Evolutionary conservation across 2,113 vertebrate genomes (phyloP), one percentile per base, ranked within the genome.

Genomic region (Isurus oxyrinchus): DNA sequence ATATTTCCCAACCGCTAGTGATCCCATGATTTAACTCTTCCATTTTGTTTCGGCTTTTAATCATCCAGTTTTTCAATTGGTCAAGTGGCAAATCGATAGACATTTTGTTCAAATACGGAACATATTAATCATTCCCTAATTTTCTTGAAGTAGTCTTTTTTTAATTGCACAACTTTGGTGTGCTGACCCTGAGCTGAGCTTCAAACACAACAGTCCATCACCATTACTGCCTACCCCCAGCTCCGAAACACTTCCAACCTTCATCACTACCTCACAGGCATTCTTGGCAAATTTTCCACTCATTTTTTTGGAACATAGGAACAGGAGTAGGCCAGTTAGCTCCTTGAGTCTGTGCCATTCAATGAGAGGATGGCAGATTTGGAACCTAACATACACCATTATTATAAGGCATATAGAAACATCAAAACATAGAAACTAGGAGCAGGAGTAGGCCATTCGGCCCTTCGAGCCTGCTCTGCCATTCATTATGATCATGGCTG

Each of bases 71-170:
- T 97, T 97, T 97, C 96, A 88, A 96, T 96, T 97, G 97, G 97
- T 97, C 97, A 97, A 96, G 97, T 97, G 96, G 97, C 97, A 97
- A 97, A 96, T 96, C 97, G 97, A 97, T 97, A 97, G 97, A 97
- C 97, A 96, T 91, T 96, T 96, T 96, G 55, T 96, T 97, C 76
- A 96, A 97, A 6, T 63, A 23, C 5, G 35, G 31, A 61, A 95
- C 44, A 31, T 40, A 67, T 67, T 95, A 69, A 95, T 95, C 66
- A 95, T 95, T 44, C 53, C 40, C 66, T 25, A 25, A 14, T 95
- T 90, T 49, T 95, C 66, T 94, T 66, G 63, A 93, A 53, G 44
- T 25, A 53, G 6, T 27, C 4, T 94, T 94, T 95, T 69, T 69
- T 72, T 40, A 72, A 67, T 31, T 69, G 63, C 25, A 16, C 25